A percentile compares a stretch with the other conserved stretches of the same genome.
Conservation (phyloP, 2,113 vertebrate species). For the Pardalotus punctatus region DNA sequence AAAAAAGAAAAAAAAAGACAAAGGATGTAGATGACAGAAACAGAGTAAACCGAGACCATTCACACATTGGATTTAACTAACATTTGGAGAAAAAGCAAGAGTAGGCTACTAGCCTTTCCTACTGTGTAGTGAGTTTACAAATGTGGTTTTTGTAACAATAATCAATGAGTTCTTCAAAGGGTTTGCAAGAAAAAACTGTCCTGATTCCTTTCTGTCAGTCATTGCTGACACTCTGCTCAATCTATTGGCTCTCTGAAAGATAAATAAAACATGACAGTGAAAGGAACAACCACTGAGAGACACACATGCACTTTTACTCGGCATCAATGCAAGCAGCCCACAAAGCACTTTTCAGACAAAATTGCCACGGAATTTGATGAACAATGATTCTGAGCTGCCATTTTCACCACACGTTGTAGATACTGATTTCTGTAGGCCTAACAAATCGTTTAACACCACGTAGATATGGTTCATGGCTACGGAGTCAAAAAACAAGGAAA, state of each 20-base stretch:
- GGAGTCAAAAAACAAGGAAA: neutral
- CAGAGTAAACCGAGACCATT: neutral
- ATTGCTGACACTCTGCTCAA: neutral
- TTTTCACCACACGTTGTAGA: neutral
- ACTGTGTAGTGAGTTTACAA: neutral
- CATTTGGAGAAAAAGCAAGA: neutral
- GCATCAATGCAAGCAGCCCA: neutral
- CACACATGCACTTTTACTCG: neutral
- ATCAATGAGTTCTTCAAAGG: neutral
- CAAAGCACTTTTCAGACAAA: neutral
- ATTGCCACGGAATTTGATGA: neutral
- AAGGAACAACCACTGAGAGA: neutral
- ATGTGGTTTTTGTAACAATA: neutral
- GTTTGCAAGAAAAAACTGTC: neutral
- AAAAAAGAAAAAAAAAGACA: neutral
- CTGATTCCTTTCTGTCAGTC: neutral
- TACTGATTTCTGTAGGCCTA: neutral
- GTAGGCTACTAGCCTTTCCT: neutral
- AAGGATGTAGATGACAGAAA: neutral
- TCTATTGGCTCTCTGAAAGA: neutral
- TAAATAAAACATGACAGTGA: neutral
- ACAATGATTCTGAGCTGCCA: neutral
- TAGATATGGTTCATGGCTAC: neutral
- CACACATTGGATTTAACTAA: neutral
- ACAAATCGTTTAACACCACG: neutral